Percentiles rank a stretch among this genome's conserved stretches.
phyloP scores from a whole-genome alignment of 2,888 invertebrate genomes.

The Melinaea marsaeus region DNA sequence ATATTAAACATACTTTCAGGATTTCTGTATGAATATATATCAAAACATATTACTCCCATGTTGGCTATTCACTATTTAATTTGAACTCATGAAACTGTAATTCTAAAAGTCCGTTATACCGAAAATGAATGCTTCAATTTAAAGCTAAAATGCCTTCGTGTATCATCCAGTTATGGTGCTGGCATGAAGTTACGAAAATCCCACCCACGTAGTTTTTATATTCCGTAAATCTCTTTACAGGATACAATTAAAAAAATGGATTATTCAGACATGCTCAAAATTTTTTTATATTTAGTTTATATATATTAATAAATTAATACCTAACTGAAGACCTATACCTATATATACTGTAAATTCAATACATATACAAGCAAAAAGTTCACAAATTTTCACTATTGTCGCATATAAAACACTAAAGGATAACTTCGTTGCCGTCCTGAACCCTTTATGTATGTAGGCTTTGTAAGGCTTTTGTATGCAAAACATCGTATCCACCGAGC shows the following conservation, averaged over 20 bases:
- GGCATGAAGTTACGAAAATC: neutral
- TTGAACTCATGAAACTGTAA: neutral
- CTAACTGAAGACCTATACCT: too few relatives aligned
- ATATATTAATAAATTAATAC: too few relatives aligned
- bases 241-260: too few relatives aligned
- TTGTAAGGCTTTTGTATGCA: constrained; percentile 32
- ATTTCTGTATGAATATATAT: neutral
- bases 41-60: neutral
- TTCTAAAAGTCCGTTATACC: constrained; percentile 1
- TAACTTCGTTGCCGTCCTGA: constrained; percentile 33
- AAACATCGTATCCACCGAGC: constrained; percentile 27
- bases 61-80: constrained; percentile 6
- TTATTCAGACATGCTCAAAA: too few relatives aligned
- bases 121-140: constrained; percentile 2
- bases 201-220: neutral
- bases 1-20: neutral
- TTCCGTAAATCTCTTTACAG: too few relatives aligned
- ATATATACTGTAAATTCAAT: too few relatives aligned
- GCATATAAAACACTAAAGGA: constrained; percentile 20
- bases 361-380: too few relatives aligned
- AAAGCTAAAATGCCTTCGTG: constrained; percentile 2
- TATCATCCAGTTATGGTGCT: neutral
- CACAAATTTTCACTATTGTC: constrained; percentile 15
- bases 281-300: too few relatives aligned
- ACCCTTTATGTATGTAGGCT: constrained; percentile 28